Evolutionary conservation across 2,797 vertebrate genomes (phyloP).

Genomic region (Ctenosaura bakeri): DNA sequence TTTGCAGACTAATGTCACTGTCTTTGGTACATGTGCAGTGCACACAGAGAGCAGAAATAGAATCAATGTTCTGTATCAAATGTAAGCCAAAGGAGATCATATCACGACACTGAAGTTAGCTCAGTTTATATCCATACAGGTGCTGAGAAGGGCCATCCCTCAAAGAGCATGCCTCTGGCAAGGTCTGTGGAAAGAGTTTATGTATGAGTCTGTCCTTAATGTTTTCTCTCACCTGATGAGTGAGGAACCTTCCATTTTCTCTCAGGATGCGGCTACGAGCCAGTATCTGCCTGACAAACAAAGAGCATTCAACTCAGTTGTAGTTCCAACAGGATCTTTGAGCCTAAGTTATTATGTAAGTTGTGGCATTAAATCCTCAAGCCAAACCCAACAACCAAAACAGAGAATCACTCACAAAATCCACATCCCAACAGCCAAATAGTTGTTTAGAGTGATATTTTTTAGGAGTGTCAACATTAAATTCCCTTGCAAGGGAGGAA

Average conservation of each 20-base stretch:
- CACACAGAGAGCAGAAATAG: no score
- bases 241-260: constrained; percentile 84
- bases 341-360: neutral
- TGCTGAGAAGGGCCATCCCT: neutral
- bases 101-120: neutral
- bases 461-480: neutral
- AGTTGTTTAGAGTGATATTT: neutral
- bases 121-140: neutral
- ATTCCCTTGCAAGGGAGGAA: neutral
- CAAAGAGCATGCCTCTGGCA: neutral
- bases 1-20: neutral
- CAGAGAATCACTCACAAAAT: neutral
- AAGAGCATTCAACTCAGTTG: constrained; percentile 10
- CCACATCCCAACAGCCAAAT: neutral
- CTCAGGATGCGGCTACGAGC: constrained; percentile 82
- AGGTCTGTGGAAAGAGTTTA: neutral
- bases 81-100: neutral
- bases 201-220: neutral
- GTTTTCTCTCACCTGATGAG: constrained; percentile 61
- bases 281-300: constrained; percentile 80
- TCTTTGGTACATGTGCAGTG: neutral
- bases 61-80: neutral
- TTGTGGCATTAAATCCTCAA: neutral
- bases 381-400: neutral
- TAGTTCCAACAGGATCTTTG: neutral